Evolutionary conservation across 2,113 vertebrate genomes (phyloP).

Genomic region (Sphaerodactylus townsendi): DNA sequence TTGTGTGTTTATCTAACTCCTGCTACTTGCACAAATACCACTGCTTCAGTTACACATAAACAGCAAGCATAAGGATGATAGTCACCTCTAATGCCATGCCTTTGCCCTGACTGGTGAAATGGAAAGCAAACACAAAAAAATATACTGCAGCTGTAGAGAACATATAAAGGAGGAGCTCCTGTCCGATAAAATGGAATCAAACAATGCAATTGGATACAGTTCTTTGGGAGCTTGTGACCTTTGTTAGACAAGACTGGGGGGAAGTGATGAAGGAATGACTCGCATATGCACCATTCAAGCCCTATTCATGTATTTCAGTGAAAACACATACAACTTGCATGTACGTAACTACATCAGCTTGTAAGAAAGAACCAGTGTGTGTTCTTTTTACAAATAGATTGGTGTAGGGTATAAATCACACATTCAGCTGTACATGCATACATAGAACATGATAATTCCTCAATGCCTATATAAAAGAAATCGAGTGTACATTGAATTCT

Average conservation of each 20-base stretch:
- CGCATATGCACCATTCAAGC: neutral
- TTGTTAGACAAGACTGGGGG: neutral
- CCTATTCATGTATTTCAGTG: no score
- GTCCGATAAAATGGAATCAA: neutral
- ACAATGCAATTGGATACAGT: neutral
- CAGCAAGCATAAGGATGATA: neutral
- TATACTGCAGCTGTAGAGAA: neutral
- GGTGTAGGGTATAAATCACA: no score
- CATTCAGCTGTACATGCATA: no score
- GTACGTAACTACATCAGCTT: no score
- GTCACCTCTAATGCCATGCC: neutral
- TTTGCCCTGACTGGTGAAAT: slow-evolving; percentile 25
- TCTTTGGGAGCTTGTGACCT: neutral
- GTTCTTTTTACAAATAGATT: no score
- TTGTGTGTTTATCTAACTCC: slow-evolving; percentile 21
- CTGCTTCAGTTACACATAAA: slow-evolving; percentile 33
- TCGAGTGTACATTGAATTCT: no score
- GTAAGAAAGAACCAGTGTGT: no score
- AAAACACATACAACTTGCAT: no score
- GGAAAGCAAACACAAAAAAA: neutral
- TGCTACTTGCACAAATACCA: slow-evolving; percentile 12
- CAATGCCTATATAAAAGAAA: no score
- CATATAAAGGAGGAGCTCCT: no score
- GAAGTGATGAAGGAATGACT: neutral
- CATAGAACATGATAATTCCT: no score